Base-by-base conservation (phyloP, 2,113 vertebrate genomes). In the Coptodon rendalli region DNA sequence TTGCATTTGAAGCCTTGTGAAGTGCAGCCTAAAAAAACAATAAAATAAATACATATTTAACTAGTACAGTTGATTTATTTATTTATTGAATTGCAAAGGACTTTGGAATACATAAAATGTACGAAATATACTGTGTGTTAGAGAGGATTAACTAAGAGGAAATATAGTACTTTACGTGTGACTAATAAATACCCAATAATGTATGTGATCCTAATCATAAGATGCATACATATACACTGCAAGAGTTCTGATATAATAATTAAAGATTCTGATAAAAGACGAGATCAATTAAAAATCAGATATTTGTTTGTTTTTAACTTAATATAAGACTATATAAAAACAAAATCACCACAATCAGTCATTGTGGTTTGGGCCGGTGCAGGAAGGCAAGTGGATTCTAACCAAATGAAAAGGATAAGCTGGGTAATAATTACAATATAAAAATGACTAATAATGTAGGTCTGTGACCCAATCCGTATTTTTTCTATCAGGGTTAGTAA, bases 1-100 rank as follows among this genome's bases (percentile, higher is more conserved):
- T 73, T 73, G 0, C 3, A 73, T 43, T 27, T 27, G 38, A 73
- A 16, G 38, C 22, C 68, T 45, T 73, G 13, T 43, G n/a, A 73
- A 73, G 68, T 71, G 66, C 36, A 43, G 36, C 38, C 12, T 43
- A 71, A 71, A 71, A 66, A 16, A 22, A 40, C 3, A 68, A 22
- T 43, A 71, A 73, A 45, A 73, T 45, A 43, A 73, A 43, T 16
- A 43, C 7, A 45, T 73, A 6, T 45, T 24, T 45, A 71, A 71
- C n/a, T 0, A 16, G 0, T 71, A 71, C 66, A 40, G 63, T 22
- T 34, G 16, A 36, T 63, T 36, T 11, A 63, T 63, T 61, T 0
- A 66, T 66, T 66, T 38, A 36, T n/a, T 66, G 3, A 66, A 38
- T 38, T 68, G 34, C 6, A 38, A 68, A 38, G 2, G 11, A 68